Evolutionary conservation across 2,888 invertebrate species (phyloP).

Genomic region (Aphodius granarius): DNA sequence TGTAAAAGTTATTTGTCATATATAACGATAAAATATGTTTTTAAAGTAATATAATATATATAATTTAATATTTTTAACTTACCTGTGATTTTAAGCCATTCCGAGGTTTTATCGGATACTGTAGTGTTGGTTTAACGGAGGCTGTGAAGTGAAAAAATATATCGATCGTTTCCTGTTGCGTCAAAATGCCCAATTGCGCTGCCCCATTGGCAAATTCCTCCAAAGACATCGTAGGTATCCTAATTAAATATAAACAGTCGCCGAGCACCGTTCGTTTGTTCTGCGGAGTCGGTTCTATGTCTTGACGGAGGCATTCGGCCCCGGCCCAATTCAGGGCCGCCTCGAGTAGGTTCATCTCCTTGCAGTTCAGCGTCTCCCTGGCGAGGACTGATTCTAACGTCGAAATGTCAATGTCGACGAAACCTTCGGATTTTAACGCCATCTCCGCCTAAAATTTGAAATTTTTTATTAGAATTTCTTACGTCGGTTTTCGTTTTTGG

Average conservation of each 20-base stretch:
- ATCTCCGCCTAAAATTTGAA: conserved; percentile 77
- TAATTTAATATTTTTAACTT: too few species aligned
- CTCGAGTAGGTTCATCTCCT: conserved; percentile 88
- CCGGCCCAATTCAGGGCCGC: conserved; percentile 93
- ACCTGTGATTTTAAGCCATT: conserved; percentile 89
- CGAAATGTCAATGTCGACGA: conserved; percentile 92
- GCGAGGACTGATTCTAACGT: conserved; percentile 90
- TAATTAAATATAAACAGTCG: conserved; percentile 80
- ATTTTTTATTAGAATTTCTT: background rate
- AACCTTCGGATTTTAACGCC: conserved; percentile 93
- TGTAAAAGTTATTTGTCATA: too few species aligned
- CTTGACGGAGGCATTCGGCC: conserved; percentile 84
- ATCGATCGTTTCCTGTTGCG: conserved; percentile 91
- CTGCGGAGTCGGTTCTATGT: conserved; percentile 77
- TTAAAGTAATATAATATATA: too few species aligned
- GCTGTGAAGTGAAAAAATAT: conserved; percentile 96
- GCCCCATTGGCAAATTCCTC: conserved; percentile 95
- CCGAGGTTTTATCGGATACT: conserved; percentile 81
- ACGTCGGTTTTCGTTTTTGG: background rate
- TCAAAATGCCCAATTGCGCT: conserved; percentile 89
- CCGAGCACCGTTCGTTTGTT: conserved; percentile 79
- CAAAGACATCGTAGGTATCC: conserved; percentile 92
- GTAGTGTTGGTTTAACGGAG: conserved; percentile 78
- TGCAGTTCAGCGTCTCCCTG: conserved; percentile 92
- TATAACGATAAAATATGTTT: background rate